Evolutionary conservation across 2,888 invertebrate species (phyloP).

Genomic region (Megalurothrips usitatus): DNA sequence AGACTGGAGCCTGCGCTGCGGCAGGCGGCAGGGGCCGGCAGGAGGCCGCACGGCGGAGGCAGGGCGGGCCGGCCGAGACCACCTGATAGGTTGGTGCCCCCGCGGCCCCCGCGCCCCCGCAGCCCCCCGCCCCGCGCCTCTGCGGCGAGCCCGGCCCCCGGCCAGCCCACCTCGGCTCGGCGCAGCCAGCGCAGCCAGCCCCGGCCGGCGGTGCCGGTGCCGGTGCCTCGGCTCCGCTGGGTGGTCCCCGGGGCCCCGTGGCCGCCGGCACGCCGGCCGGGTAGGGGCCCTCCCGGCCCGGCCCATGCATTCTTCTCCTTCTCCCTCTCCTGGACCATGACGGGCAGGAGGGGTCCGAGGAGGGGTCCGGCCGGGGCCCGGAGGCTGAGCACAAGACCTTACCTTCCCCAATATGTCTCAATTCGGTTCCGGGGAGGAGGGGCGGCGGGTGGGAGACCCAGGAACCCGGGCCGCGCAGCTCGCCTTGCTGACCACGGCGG

Average conservation of each 20-base stretch:
- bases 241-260: background rate
- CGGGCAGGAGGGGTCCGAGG: background rate
- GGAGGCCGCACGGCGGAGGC: background rate
- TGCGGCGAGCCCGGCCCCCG: background rate
- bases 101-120: background rate
- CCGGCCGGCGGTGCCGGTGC: background rate
- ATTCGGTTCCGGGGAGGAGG: conserved; percentile 8
- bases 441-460: background rate
- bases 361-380: background rate
- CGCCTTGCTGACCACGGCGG: too few species aligned
- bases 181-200: background rate
- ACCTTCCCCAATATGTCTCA: conserved; percentile 22
- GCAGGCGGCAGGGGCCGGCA: too few species aligned
- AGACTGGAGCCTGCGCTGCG: too few species aligned
- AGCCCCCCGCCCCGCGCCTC: too few species aligned
- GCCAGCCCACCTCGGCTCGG: background rate
- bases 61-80: background rate
- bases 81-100: background rate
- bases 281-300: background rate
- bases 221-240: background rate
- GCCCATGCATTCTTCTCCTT: conserved; percentile 7
- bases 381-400: background rate
- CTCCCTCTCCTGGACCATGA: background rate
- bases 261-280: too few species aligned
- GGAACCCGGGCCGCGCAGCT: background rate